Evolutionary conservation across 2,797 vertebrate species (phyloP).

Genomic region (Arremon aurantiirostris): DNA sequence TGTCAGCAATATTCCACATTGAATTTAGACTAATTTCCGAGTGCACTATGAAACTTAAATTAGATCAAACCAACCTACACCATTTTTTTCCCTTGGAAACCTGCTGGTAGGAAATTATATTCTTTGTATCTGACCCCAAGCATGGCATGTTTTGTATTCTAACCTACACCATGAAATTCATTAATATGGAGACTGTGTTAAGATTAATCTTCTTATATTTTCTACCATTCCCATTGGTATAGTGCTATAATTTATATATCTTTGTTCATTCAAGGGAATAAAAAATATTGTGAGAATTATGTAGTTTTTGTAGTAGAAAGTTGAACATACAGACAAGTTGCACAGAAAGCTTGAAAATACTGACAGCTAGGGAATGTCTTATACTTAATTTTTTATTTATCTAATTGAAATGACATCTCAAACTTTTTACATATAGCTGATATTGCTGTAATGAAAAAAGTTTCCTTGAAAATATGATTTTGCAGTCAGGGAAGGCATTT

Average conservation of each 20-base stretch:
- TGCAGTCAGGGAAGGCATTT: slow-evolving; percentile 28
- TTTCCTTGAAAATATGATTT: slow-evolving; percentile 39
- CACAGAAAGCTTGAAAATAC: slow-evolving; percentile 2
- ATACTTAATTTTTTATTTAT: slow-evolving; percentile 32
- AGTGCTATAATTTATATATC: neutral
- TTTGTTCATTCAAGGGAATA: neutral
- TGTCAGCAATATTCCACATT: neutral
- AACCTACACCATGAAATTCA: neutral
- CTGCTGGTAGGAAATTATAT: neutral
- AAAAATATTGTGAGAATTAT: neutral
- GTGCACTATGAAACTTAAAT: neutral
- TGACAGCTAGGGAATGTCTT: neutral
- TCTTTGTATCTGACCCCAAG: neutral
- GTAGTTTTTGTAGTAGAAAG: neutral
- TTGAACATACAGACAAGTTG: neutral
- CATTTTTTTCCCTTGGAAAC: neutral
- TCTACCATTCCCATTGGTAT: neutral
- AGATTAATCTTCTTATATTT: neutral
- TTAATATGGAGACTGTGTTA: neutral
- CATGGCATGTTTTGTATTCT: neutral
- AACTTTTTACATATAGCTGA: neutral
- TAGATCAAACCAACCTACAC: neutral
- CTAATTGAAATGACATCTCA: slow-evolving; percentile 30
- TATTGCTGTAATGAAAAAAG: neutral
- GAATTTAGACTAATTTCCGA: slow-evolving; percentile 30